Evolutionary conservation across 2,888 invertebrate genomes (phyloP), one percentile per base, ranked within the genome.

Genomic region (Diaprepes abbreviatus): DNA sequence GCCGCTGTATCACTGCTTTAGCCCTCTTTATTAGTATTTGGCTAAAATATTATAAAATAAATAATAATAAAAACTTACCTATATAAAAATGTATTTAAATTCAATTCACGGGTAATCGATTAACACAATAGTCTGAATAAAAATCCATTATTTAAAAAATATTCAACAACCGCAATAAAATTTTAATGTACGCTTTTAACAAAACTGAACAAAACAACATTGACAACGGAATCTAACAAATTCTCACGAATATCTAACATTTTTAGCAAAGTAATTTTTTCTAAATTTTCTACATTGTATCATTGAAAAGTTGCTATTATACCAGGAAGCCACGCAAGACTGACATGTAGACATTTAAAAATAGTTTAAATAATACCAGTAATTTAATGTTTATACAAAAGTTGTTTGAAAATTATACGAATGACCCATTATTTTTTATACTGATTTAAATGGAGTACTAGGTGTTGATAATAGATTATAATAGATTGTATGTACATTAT

Each of bases 281-380:
- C 21, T 28, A 16, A 19, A 14, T 50, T 50, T 50, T 28, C 7
- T 28, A 7, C 12, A 28, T 1, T 24, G 1, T 38, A 19, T 6
- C 6, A 28, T 48, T 48, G 7, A 28, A 50, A 50, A 14, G 48
- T 12, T 24, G 48, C 16, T 50, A 9, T 50, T 28, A 28, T 12
- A 28, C 28, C 28, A 28, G 7, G 48, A 16, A 28, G 0, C 14
- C 28, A 50, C 14, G 48, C 48, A 28, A 28, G 14, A 50, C 48
- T 28, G 28, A 50, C 24, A 24, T n/a, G 24, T 50, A 14, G 12
- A 14, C 28, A 50, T 14, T 28, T 10, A 35, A 50, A 45, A 28
- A 28, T 50, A 5, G 48, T 16, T 45, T 21, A 45, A 45, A 45
- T 45, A 45, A 48, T 7, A 10, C 14, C 48, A 16, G 14, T 28